Evolutionary conservation across 2,888 invertebrate genomes (phyloP).

Genomic region (Bimastos eiseni): DNA sequence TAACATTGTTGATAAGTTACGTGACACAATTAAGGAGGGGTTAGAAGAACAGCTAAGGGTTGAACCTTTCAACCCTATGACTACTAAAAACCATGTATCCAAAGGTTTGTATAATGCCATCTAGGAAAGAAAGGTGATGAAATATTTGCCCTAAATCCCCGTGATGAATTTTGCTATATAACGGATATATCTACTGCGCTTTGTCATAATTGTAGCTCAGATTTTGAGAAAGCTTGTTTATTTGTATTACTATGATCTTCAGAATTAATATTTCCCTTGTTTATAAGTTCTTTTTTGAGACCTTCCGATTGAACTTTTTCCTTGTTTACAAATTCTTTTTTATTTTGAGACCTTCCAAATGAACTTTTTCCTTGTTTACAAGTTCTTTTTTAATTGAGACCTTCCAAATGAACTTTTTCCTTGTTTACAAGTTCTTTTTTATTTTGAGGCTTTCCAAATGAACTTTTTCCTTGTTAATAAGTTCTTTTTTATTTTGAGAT

Average conservation of each 20-base stretch:
- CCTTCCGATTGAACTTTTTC: too few relatives aligned
- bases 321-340: too few relatives aligned
- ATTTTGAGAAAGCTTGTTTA: background rate
- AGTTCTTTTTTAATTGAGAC: too few relatives aligned
- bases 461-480: background rate
- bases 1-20: too few relatives aligned
- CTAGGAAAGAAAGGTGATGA: background rate
- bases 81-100: background rate
- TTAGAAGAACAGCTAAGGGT: too few relatives aligned
- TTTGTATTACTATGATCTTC: background rate
- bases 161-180: background rate
- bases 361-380: background rate
- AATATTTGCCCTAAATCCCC: background rate
- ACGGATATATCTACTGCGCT: background rate
- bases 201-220: background rate
- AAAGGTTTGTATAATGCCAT: background rate
- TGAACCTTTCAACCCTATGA: too few relatives aligned
- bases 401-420: background rate
- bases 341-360: background rate
- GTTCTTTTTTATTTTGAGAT: too few relatives aligned
- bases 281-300: too few relatives aligned
- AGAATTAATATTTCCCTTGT: too few relatives aligned
- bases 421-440: background rate
- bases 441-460: background rate
- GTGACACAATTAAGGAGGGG: too few relatives aligned